phyloP scores from a whole-genome alignment of 2,888 invertebrate genomes.

The Catotricha subobsoleta region DNA sequence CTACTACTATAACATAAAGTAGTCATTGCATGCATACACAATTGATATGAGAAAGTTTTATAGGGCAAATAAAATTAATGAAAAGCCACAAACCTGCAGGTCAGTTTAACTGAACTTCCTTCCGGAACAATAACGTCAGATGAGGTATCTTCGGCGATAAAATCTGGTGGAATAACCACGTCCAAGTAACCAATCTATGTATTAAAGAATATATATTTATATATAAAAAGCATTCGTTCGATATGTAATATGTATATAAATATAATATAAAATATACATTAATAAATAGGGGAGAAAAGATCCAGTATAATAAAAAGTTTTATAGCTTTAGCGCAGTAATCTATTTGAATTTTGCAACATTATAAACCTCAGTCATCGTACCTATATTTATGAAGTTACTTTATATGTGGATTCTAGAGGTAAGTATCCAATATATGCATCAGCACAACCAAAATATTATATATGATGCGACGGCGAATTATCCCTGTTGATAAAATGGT shows the following conservation, averaged over 20 bases:
- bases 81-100: constrained; percentile 32
- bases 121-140: constrained; percentile 77
- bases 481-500: no score
- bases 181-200: constrained; percentile 41
- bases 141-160: constrained; percentile 71
- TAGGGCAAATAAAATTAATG: constrained; percentile 1
- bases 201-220: no score
- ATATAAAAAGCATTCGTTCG: no score
- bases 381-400: not conserved
- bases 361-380: constrained; percentile 1
- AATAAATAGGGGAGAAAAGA: not conserved
- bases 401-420: no score
- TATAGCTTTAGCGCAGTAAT: constrained; percentile 4
- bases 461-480: no score
- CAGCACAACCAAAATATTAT: no score
- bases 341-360: constrained; percentile 5
- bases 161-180: constrained; percentile 83
- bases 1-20: no score
- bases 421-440: no score
- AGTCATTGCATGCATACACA: no score
- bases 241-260: not conserved
- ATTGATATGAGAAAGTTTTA: no score
- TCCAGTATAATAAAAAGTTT: not conserved
- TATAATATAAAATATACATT: not conserved
- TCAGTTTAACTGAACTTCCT: constrained; percentile 50